Percentiles rank a stretch among this genome's conserved stretches.
Evolutionary conservation across 2,797 vertebrate species (phyloP).

Genomic region (Furcifer pardalis): DNA sequence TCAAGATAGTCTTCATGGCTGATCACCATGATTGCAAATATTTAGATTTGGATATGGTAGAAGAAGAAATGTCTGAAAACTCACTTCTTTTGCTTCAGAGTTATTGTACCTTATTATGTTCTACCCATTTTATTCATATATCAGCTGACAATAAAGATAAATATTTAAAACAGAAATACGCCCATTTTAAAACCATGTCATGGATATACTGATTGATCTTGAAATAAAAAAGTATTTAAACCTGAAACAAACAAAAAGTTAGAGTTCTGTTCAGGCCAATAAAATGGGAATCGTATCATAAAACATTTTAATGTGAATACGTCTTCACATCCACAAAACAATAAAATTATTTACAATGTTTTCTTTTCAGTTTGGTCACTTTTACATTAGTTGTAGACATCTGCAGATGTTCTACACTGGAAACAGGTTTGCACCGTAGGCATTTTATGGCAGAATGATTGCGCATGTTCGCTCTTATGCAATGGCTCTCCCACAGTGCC

Average conservation of each 20-base stretch:
- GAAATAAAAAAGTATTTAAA: constrained; percentile 59
- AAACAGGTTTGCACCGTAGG: constrained; percentile 60
- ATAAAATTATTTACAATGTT: constrained; percentile 78
- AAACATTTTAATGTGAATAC: constrained; percentile 80
- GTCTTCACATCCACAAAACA: constrained; percentile 75
- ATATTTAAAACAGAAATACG: constrained; percentile 37
- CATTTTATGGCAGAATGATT: constrained; percentile 63
- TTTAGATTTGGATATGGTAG: too few species aligned
- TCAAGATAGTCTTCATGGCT: too few species aligned
- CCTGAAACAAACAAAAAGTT: constrained; percentile 56
- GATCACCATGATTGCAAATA: too few species aligned
- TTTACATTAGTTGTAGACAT: constrained; percentile 67
- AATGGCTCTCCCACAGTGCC: constrained; percentile 69
- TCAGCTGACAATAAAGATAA: constrained; percentile 45
- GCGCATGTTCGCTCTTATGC: constrained; percentile 64
- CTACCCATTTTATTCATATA: constrained; percentile 51
- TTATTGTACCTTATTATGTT: constrained; percentile 36
- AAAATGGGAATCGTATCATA: constrained; percentile 74
- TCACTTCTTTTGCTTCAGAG: constrained; percentile 45
- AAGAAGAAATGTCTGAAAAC: too few species aligned
- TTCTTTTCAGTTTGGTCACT: constrained; percentile 70
- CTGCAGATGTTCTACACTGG: constrained; percentile 67
- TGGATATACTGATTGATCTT: constrained; percentile 45
- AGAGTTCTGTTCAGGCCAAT: constrained; percentile 72
- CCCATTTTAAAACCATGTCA: constrained; percentile 58